Percentiles rank a stretch among this genome's conserved stretches.
These are phyloP conservation scores for Drosophila ogumai DNA, from an alignment of 1,140 invertebrate genomes.

Conservation along the genomic window DNA sequence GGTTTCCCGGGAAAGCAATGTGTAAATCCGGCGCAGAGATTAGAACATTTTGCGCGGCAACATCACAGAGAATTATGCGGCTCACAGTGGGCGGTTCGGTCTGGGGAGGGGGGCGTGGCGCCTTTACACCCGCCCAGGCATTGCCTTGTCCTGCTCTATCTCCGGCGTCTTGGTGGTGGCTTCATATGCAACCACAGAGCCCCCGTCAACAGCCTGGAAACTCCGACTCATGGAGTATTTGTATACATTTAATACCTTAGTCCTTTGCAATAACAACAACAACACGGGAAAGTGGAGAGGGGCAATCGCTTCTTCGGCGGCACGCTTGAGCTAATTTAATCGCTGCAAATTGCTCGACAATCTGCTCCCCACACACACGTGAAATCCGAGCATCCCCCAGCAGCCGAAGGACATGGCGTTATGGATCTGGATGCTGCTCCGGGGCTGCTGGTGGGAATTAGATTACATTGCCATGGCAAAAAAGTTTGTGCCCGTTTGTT, in stretches of 20 bases:
- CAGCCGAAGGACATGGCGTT: constrained; percentile 14
- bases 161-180: constrained; percentile 58
- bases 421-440: constrained; percentile 4
- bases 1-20: constrained; percentile 30
- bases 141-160: constrained; percentile 17
- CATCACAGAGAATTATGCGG: constrained; percentile 49
- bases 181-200: constrained; percentile 63
- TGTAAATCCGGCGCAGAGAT: constrained; percentile 67
- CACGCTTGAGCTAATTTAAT: constrained; percentile 84
- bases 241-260: constrained; percentile 53
- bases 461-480: constrained; percentile 61
- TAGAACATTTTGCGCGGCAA: constrained; percentile 73
- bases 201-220: constrained; percentile 3
- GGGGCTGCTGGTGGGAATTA: constrained; percentile 58
- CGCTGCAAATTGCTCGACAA: constrained; percentile 84
- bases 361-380: constrained; percentile 72
- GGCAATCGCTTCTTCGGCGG: constrained; percentile 55
- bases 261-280: constrained; percentile 42
- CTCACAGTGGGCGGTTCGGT: constrained; percentile 38
- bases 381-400: constrained; percentile 51
- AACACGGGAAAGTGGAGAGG: constrained; percentile 18
- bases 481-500: constrained; percentile 30
- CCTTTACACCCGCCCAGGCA: constrained; percentile 64
- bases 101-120: constrained; percentile 60
- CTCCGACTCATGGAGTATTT: constrained; percentile 22